phyloP scores from a whole-genome alignment of 2,797 vertebrate genomes.

The Tolypeutes matacus region DNA sequence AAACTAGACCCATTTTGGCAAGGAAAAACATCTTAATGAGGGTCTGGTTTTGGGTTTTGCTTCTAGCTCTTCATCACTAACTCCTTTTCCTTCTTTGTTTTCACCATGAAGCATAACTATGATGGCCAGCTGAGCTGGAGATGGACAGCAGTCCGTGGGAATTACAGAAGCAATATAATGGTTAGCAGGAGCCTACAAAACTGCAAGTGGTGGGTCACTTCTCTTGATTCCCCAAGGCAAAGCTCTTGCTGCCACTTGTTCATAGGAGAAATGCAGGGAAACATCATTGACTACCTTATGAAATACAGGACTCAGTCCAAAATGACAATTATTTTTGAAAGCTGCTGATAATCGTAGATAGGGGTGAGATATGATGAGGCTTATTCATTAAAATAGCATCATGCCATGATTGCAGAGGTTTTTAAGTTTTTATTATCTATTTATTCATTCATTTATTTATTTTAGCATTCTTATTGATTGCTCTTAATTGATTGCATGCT shows the following conservation, averaged over 20 bases:
- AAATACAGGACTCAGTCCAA: background rate
- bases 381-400: background rate
- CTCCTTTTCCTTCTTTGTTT: constrained; percentile 13
- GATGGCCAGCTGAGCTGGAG: constrained; percentile 68
- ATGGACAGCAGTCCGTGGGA: constrained; percentile 71
- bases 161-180: background rate
- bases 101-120: background rate
- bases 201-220: constrained; percentile 16
- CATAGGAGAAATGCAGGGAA: background rate
- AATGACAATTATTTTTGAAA: background rate
- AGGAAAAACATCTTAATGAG: background rate
- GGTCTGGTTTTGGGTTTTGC: background rate
- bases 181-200: constrained; percentile 5
- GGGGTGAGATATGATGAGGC: background rate
- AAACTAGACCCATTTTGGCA: background rate
- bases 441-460: background rate
- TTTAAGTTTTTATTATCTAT: background rate
- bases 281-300: background rate
- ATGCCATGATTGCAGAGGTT: background rate
- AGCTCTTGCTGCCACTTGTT: constrained; percentile 3
- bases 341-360: background rate
- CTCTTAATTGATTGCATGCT: background rate
- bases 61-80: background rate
- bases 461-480: background rate
- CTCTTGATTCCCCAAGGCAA: background rate